Conservation (phyloP, 2,797 vertebrate genomes). For the Otolemur crassicaudatus region DNA sequence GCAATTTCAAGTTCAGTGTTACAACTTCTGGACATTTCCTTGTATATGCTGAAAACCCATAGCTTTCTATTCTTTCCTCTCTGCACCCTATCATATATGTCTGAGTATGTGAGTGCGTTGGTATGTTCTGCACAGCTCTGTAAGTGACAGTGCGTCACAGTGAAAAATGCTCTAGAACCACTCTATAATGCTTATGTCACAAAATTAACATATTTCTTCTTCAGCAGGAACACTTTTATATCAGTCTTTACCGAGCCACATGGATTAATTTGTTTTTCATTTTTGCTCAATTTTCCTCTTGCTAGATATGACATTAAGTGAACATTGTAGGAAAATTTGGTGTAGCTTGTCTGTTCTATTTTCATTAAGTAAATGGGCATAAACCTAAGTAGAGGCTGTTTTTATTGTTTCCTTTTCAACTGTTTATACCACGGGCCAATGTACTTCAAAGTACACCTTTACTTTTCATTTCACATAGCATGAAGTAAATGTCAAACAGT, state of each 20-base stretch:
- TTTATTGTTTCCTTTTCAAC: neutral
- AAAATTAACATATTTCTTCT: neutral
- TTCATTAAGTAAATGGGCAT: neutral
- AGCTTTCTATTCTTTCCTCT: neutral
- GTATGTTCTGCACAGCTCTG: neutral
- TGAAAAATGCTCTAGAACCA: neutral
- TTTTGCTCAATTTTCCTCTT: neutral
- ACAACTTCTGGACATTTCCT: neutral
- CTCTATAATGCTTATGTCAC: neutral
- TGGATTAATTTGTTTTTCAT: neutral
- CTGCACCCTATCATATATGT: neutral
- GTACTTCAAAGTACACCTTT: neutral
- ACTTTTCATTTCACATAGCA: neutral
- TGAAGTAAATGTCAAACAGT: neutral
- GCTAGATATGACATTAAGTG: neutral
- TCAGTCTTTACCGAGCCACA: neutral
- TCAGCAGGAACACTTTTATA: neutral
- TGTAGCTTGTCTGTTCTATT: neutral
- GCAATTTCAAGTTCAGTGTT: neutral
- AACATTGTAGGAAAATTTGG: neutral
- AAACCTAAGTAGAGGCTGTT: neutral
- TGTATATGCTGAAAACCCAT: neutral
- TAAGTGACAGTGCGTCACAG: neutral
- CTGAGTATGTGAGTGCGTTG: neutral
- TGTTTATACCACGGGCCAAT: constrained; percentile 1